These are phyloP conservation scores for Thecocarcelia acutangulata DNA, from an alignment of 2,888 invertebrate species.

Conservation along the genomic window DNA sequence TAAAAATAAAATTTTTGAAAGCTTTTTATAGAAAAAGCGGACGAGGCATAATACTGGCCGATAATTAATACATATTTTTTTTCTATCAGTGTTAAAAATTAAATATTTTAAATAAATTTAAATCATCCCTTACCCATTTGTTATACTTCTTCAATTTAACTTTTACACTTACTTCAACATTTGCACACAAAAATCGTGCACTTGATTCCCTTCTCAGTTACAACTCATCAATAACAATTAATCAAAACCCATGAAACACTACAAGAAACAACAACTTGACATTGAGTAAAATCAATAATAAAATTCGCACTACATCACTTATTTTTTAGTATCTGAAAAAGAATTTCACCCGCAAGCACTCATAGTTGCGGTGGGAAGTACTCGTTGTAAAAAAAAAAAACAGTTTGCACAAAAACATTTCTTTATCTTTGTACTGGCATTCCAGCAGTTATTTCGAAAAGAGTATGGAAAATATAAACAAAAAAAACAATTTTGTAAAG, in stretches of 20 bases:
- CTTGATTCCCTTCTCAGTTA: neutral
- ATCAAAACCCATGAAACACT: constrained; percentile 5
- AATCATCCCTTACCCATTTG: no score
- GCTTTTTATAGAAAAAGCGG: no score
- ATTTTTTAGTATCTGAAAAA: neutral
- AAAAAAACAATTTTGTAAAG: constrained; percentile 16
- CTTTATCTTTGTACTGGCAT: neutral
- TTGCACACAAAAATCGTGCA: no score
- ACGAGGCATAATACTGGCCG: no score
- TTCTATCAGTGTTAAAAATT: no score
- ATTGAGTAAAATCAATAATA: constrained; percentile 51
- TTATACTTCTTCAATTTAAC: no score
- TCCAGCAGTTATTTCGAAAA: no score
- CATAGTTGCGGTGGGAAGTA: neutral
- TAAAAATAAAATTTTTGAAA: no score
- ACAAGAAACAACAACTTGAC: constrained; percentile 26
- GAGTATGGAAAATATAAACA: neutral
- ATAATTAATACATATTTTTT: no score
- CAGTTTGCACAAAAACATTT: neutral
- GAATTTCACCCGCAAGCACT: neutral
- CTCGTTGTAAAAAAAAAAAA: neutral
- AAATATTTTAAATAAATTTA: no score
- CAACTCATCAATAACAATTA: constrained; percentile 39
- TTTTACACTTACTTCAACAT: no score
- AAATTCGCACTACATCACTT: neutral